phyloP scores from a whole-genome alignment of 2,888 invertebrate species.

The Ochropleura plecta region DNA sequence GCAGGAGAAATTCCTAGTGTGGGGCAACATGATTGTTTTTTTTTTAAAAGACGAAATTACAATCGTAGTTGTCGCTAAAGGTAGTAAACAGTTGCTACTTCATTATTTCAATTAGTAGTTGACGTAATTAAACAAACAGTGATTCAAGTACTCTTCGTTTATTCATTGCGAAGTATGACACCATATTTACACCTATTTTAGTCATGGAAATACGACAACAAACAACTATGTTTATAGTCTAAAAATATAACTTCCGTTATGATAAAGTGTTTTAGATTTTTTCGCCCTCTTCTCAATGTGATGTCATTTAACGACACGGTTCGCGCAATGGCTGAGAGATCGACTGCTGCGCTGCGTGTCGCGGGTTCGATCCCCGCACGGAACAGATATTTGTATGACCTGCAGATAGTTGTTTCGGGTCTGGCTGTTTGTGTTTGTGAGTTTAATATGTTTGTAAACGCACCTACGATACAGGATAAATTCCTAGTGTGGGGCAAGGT shows the following conservation, averaged over 20 bases:
- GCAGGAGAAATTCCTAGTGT: too few relatives aligned
- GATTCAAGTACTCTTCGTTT: neutral
- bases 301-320: neutral
- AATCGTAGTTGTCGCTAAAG: neutral
- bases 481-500: too few relatives aligned
- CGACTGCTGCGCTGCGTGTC: too few relatives aligned
- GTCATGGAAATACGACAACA: neutral
- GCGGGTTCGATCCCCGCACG: too few relatives aligned
- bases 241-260: conserved; percentile 9
- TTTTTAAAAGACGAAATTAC: too few relatives aligned
- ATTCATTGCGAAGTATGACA: conserved; percentile 6
- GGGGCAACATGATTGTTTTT: too few relatives aligned
- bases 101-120: conserved; percentile 11
- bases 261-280: neutral
- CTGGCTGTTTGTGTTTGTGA: too few relatives aligned
- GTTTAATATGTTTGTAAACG: too few relatives aligned
- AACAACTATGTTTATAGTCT: conserved; percentile 15
- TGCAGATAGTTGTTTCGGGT: too few relatives aligned
- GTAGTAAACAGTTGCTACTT: conserved; percentile 12
- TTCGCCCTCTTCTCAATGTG: neutral
- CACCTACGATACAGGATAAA: too few relatives aligned
- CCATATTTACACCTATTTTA: neutral
- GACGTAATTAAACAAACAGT: conserved; percentile 15
- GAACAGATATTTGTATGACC: too few relatives aligned
- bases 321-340: too few relatives aligned